A percentile compares a stretch with the other conserved stretches of the same genome.
These are phyloP conservation scores for Paraplagusia blochii DNA, from an alignment of 2,113 vertebrate species.

Conservation along the genomic window DNA sequence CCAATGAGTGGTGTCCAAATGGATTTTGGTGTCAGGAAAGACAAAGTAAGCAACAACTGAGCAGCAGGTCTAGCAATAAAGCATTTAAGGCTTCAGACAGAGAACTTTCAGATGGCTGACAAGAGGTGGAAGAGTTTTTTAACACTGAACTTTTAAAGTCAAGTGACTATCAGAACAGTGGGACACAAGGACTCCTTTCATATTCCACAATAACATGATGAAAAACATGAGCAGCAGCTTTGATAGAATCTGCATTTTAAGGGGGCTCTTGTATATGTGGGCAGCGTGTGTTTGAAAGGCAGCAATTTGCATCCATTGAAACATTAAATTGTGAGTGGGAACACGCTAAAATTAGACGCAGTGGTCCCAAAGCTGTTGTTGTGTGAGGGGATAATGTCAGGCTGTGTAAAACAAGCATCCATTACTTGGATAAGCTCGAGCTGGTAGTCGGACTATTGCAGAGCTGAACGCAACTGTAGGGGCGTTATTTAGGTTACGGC, in stretches of 20 bases:
- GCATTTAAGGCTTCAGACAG: too few relatives aligned
- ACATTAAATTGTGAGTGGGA: constrained; percentile 64
- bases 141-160: constrained; percentile 24
- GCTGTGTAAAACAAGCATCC: constrained; percentile 49
- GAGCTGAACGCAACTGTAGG: constrained; percentile 31
- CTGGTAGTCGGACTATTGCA: constrained; percentile 27
- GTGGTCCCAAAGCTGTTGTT: constrained; percentile 57
- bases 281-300: constrained; percentile 51
- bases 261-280: constrained; percentile 40
- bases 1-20: too few relatives aligned
- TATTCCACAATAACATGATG: constrained; percentile 13
- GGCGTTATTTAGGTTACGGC: too few relatives aligned
- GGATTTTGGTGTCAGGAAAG: too few relatives aligned
- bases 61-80: too few relatives aligned
- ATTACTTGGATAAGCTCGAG: constrained; percentile 46
- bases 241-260: constrained; percentile 48
- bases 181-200: constrained; percentile 36
- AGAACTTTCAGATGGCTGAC: too few relatives aligned
- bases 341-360: constrained; percentile 52
- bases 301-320: constrained; percentile 65
- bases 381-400: constrained; percentile 54
- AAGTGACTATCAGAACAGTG: constrained; percentile 41
- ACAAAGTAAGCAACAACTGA: too few relatives aligned
- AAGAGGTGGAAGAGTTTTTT: constrained; percentile 19
- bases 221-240: constrained; percentile 29